Conservation (phyloP, 2,113 vertebrate species). For the Hipposideros armiger region DNA sequence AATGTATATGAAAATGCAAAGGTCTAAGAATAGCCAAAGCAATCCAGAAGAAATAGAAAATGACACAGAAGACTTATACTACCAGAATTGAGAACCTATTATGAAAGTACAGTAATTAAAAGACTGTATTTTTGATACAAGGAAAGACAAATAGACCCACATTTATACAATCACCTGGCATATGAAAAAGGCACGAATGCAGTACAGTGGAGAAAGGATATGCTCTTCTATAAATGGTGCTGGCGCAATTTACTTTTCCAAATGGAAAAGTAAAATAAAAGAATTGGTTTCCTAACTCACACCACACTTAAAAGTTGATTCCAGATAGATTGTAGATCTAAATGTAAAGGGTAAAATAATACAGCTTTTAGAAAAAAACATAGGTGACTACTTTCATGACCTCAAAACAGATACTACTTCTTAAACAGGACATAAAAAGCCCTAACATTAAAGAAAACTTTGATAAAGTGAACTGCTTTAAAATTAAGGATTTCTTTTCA, state of each 20-base stretch:
- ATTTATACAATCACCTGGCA: not conserved
- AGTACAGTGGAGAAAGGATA: not conserved
- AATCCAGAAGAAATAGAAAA: not conserved
- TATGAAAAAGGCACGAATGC: not conserved
- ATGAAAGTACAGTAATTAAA: not conserved
- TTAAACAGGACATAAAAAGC: not conserved
- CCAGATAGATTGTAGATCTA: not conserved
- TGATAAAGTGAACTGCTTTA: not conserved
- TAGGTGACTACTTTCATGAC: not conserved
- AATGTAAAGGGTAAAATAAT: not conserved
- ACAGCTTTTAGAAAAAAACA: not conserved
- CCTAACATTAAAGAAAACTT: not conserved
- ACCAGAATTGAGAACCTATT: not conserved
- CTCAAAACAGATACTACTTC: not conserved
- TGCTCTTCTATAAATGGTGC: not conserved
- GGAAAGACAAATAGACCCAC: not conserved
- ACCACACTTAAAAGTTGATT: not conserved
- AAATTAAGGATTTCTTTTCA: not conserved
- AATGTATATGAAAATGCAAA: conserved; percentile 16
- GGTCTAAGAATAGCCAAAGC: not conserved
- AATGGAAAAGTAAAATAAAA: not conserved
- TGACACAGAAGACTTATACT: not conserved
- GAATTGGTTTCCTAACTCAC: not conserved
- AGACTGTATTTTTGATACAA: not conserved
- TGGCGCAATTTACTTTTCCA: not conserved